Base-by-base conservation (phyloP, 2,888 invertebrate species). In the Allophyes oxyacanthae region DNA sequence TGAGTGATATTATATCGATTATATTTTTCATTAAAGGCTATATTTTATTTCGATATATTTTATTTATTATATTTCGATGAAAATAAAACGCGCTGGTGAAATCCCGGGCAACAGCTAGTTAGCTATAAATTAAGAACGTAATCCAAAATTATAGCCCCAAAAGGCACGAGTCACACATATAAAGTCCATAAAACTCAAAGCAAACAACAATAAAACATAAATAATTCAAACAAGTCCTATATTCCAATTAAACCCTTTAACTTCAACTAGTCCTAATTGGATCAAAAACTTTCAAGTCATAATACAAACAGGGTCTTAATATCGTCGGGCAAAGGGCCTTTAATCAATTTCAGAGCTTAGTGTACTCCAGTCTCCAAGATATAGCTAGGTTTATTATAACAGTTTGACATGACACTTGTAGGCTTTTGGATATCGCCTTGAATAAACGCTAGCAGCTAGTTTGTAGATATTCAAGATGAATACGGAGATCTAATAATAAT, bases 341-440 rank as follows among this genome's bases (percentile, higher is more conserved):
- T 64, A 74, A 76, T 70, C 59, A 67, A 74, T 72, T 76, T 51
- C 15, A 8, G 7, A n/a, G 33, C 65, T 64, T 49, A 52, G 38
- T 44, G 32, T 32, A 36, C n/a, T n/a, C n/a, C n/a, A n/a, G 13
- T 25, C n/a, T n/a, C n/a, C 30, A n/a, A 48, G 46, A 46, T 25
- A 28, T 33, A 14, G 30, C 30, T 44, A 40, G 32, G 28, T 14
- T 26, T 40, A 43, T 46, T 26, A 43, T 51, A 40, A 43, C 14
- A 7, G 34, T 28, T 40, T 51, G 33, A 44, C 32, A 38, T 52
- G 38, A 40, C 38, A 48, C 20, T 40, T 48, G 10, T 25, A 44
- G 52, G 44, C 20, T 25, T 36, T 0, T 33, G 34, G 65, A 48
- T 7, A 32, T 34, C 30, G n/a, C 30, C 4, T 49, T 8, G 14